phyloP scores from a whole-genome alignment of 2,113 vertebrate genomes.

The Mormyrus iriodes region DNA sequence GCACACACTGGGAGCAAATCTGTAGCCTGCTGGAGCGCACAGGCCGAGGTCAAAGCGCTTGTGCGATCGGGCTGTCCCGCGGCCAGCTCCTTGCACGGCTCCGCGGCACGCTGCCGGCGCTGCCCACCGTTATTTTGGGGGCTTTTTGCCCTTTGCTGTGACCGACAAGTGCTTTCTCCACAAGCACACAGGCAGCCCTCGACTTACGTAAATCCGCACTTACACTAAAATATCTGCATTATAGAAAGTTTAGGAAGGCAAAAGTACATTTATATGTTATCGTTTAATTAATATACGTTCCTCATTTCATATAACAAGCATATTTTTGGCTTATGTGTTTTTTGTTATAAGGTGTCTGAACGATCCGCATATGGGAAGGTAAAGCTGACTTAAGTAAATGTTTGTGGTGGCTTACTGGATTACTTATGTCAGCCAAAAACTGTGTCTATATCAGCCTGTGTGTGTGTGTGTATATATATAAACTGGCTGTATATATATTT shows the following conservation, averaged over 20 bases:
- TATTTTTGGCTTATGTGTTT: background rate
- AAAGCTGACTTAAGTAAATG: background rate
- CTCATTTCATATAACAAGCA: background rate
- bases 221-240: background rate
- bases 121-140: background rate
- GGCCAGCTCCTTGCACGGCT: conserved; percentile 6
- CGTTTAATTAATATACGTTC: background rate
- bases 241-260: background rate
- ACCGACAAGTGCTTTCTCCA: background rate
- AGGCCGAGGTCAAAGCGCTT: conserved; percentile 13
- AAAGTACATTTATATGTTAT: background rate
- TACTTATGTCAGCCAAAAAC: background rate
- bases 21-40: conserved; percentile 21
- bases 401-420: background rate
- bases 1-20: conserved; percentile 37
- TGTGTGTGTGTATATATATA: background rate
- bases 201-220: background rate
- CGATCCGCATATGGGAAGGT: background rate
- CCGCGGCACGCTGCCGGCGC: background rate
- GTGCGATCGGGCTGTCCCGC: background rate
- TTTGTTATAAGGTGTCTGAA: background rate
- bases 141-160: background rate
- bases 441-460: background rate
- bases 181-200: background rate
- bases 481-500: background rate